Base-by-base conservation (phyloP, 2,797 vertebrate species). In the Limnodromus scolopaceus region DNA sequence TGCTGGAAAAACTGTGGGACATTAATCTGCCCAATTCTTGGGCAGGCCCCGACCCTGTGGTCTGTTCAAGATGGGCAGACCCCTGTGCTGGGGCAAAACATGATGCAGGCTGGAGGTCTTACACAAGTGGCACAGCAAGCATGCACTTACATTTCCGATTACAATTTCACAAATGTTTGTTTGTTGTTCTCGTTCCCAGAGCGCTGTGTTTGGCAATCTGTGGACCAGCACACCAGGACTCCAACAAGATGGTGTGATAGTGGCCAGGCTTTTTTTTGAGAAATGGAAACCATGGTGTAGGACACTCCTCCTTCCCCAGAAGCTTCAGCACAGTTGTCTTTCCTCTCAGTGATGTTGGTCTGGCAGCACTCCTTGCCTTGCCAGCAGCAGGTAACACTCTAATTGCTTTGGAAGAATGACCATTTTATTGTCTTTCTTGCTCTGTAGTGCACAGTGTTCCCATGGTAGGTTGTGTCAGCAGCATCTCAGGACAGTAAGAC, bases 161-260 rank as follows among this genome's bases (percentile, higher is more conserved):
- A 63, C 0, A 3, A 83, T 93, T 96, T 95, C 86, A 94, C 63
- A 96, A 92, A 93, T 48, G 10, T 91, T 92, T 95, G 32, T 89
- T 93, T 96, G 64, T 77, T 94, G 34, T 60, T 80, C 58, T 84
- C 43, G 74, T 85, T 87, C 69, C 61, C 91, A 71, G 68, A 81
- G 41, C 79, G 41, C 51, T 84, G 27, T 66, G 54, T 93, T 96
- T 93, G 78, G 81, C 84, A 96, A 87, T 80, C 57, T 53, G 53
- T 34, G 68, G 66, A 72, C 41, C 51, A 64, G 57, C 71, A 85
- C 63, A 94, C 45, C 45, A 95, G 90, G 84, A 60, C 41, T 84
- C 77, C 84, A 87, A 60, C 4, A 70, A 70, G 78, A 92, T 23
- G 66, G 16, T 70, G 32, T 74, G 75, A 87, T 64, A 89, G 43